These are phyloP conservation scores for Andrena chrysosceles DNA, from an alignment of 2,888 invertebrate genomes.

Conservation along the genomic window DNA sequence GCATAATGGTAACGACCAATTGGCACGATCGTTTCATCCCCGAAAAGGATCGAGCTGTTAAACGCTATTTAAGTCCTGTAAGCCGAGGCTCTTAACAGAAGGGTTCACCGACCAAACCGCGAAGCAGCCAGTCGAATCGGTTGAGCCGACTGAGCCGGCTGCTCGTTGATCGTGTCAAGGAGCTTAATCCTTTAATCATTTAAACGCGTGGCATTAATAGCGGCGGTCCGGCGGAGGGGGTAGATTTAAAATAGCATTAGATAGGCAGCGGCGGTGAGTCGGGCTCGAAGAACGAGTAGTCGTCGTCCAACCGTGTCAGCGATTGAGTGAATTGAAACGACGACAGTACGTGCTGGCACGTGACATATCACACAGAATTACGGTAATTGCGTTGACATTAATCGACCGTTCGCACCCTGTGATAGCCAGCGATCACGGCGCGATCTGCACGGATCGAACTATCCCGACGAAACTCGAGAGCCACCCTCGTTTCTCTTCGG, in stretches of 20 bases:
- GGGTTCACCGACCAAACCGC: conserved; percentile 50
- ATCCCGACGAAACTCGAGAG: conserved; percentile 14
- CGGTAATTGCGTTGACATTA: conserved; percentile 55
- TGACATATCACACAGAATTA: conserved; percentile 70
- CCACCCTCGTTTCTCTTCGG: not conserved
- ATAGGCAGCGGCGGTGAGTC: conserved; percentile 57
- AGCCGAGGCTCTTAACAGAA: not conserved
- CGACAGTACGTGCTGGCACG: conserved; percentile 61
- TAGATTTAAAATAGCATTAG: conserved; percentile 65
- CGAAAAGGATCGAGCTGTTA: conserved; percentile 16
- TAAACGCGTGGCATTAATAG: conserved; percentile 52
- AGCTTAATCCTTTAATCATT: conserved; percentile 48
- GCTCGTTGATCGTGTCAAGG: conserved; percentile 50
- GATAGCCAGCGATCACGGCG: conserved; percentile 38
- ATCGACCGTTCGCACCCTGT: conserved; percentile 32
- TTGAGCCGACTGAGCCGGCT: conserved; percentile 40
- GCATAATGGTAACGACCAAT: not conserved
- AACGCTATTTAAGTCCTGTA: not conserved
- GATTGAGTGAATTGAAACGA: conserved; percentile 62
- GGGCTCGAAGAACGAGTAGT: conserved; percentile 59
- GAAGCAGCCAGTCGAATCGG: conserved; percentile 26
- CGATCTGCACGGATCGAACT: conserved; percentile 39
- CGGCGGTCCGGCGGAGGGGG: conserved; percentile 47
- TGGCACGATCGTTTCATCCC: not conserved
- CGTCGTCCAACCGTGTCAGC: conserved; percentile 51